Conservation (phyloP, 2,113 vertebrate genomes). For the Ameiurus melas region DNA sequence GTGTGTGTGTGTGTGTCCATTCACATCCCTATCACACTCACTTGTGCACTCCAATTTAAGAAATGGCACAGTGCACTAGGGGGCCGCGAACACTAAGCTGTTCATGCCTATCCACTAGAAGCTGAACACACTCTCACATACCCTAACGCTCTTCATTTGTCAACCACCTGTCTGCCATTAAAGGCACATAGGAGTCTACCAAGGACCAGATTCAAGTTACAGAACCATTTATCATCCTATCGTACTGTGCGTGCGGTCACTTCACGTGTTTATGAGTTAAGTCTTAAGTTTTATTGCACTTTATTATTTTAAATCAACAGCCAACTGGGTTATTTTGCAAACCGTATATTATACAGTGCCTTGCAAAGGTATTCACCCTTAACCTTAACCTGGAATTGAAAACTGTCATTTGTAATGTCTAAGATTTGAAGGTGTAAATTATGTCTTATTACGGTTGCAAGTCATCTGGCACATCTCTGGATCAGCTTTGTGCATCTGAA, state of each 20-base stretch:
- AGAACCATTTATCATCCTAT: conserved; percentile 45
- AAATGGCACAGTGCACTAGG: background rate
- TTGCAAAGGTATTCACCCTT: background rate
- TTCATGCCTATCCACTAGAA: conserved; percentile 1
- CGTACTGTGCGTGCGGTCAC: conserved; percentile 32
- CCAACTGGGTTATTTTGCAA: background rate
- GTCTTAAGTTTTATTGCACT: background rate
- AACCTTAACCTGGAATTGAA: background rate
- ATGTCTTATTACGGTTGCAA: background rate
- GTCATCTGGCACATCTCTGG: background rate
- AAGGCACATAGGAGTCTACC: conserved; percentile 31
- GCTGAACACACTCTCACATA: conserved; percentile 26
- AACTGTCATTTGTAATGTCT: background rate
- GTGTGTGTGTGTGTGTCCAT: background rate
- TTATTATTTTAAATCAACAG: background rate
- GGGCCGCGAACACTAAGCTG: background rate
- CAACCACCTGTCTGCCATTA: conserved; percentile 48
- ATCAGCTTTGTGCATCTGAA: background rate
- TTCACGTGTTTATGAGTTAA: conserved; percentile 28
- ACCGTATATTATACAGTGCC: background rate
- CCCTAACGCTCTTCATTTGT: conserved; percentile 44
- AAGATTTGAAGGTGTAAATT: too few relatives aligned
- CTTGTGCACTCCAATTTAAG: background rate
- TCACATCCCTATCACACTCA: background rate
- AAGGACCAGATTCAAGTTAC: conserved; percentile 57